Percentiles rank a stretch among this genome's conserved stretches.
These are phyloP conservation scores for Sminthopsis crassicaudata DNA, from an alignment of 2,113 vertebrate species.

Conservation along the genomic window DNA sequence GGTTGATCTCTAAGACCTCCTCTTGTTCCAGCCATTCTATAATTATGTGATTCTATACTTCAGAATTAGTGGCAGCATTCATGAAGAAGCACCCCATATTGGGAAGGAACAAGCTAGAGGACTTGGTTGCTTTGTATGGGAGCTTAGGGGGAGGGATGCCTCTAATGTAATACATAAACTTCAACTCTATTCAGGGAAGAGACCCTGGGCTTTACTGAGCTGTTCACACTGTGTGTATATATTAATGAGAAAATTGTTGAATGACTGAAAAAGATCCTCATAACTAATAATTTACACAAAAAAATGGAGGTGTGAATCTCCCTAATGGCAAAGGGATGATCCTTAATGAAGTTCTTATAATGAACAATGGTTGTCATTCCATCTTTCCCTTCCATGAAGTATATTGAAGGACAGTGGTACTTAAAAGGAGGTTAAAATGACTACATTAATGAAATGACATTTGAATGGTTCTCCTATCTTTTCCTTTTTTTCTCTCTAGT, in stretches of 20 bases:
- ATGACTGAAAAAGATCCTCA: not conserved
- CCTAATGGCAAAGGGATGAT: not conserved
- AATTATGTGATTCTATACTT: not conserved
- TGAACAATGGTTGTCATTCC: not conserved
- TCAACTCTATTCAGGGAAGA: not conserved
- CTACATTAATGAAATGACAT: not conserved
- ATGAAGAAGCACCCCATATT: not conserved
- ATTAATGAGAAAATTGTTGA: not conserved
- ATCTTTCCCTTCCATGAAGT: not conserved
- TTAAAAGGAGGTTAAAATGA: not conserved
- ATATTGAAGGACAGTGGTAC: not conserved
- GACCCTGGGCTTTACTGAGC: not conserved
- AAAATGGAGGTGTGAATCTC: not conserved
- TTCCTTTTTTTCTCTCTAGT: constrained; percentile 4
- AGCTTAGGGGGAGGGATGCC: not conserved
- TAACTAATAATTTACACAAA: not conserved
- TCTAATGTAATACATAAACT: not conserved
- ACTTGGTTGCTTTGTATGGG: not conserved
- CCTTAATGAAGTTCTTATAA: not conserved
- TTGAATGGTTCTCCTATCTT: not conserved
- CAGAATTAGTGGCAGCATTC: not conserved
- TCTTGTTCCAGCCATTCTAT: not conserved
- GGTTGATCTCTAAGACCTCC: not conserved
- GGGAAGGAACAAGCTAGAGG: not conserved
- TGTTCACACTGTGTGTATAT: not conserved